Base-by-base conservation (phyloP, 2,888 invertebrate genomes). In the Torymus auratus region DNA sequence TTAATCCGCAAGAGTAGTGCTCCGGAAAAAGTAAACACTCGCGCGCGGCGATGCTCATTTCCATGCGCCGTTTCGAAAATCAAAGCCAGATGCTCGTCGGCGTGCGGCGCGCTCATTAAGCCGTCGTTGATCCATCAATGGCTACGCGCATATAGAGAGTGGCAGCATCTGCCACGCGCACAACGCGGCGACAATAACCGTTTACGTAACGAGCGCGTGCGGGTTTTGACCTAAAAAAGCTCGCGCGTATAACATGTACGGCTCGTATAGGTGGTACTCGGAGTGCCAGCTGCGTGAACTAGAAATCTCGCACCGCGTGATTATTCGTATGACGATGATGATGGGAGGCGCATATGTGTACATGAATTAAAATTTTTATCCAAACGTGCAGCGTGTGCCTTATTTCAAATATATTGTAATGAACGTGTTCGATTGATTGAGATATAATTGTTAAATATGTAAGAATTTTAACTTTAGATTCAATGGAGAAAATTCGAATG, bases 141-240 rank as follows among this genome's bases (percentile, higher is more conserved):
- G n/a, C 11, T 62, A 60, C 15, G 11, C 10, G 17, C 17, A 17
- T 60, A 60, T 7, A 60, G n/a, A 15, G n/a, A 15, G 60, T 60
- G 41, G 41, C 4, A 61, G 50, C 70, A 68, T 60, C 70, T 60
- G 60, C 20, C 23, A 5, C 12, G 61, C 20, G 72, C 41, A 5
- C 50, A 23, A 62, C 61, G 70, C 62, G 53, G 17, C 61, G 68
- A 70, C 72, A 67, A 72, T 65, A 53, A 71, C 41, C 20, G 60
- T 60, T 78, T 78, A 56, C 73, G 72, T 69, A 79, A 74, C 58
- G 62, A 23, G n/a, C 61, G 56, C 23, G 23, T 7, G 62, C 79
- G 64, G 79, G 15, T 79, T 79, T 79, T 74, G 79, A 79, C 79
- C 79, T 79, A 79, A 79, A 78, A 79, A 79, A 55, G 60, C 11